Base-by-base conservation (phyloP, 2,797 vertebrate species). In the Rhinatrema bivittatum region DNA sequence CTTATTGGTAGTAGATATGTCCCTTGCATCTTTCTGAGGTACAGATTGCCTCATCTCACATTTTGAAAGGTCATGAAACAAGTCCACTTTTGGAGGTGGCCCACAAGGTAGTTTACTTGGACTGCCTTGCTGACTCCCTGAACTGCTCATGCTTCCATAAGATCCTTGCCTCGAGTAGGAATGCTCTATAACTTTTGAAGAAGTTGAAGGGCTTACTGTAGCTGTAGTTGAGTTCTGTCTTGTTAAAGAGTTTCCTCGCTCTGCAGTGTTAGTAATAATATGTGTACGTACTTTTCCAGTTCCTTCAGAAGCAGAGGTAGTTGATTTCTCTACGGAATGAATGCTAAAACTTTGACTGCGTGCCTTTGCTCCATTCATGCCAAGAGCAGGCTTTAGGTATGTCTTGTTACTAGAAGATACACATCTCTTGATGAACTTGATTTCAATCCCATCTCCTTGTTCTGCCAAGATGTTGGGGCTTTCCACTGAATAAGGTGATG, bases 361-460 rank as follows among this genome's bases (percentile, higher is more conserved):
- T 27, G 91, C 93, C 70, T 96, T 96, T 0, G 93, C 91, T 8
- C 91, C 93, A 1, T 89, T 95, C 91, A 94, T 93, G 26, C 93
- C 93, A 37, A 96, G 70, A 8, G 88, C 91, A 3, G 93, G 93
- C 46, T 92, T 95, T 6, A 89, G 63, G 42, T 90, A 87, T 0
- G 90, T 65, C 67, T 91, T 95, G 53, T 55, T 84, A 9, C 62
- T 77, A 25, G 90, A 84, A 17, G 91, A 92, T 70, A 86, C 65
- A 33, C 90, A 90, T 48, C 87, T 76, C 38, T 86, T 86, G 16
- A 77, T 66, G 37, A 82, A 86, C 44, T 79, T 86, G 63, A 70
- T 85, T 39, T 83, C 84, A 36, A 50, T 29, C 31, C 68, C 67
- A 34, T 86, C 86, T 37, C 48, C 72, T 48, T 60, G 72, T 15